These are phyloP conservation scores for Phalacrocorax aristotelis DNA, from an alignment of 2,113 vertebrate genomes.

Conservation along the genomic window DNA sequence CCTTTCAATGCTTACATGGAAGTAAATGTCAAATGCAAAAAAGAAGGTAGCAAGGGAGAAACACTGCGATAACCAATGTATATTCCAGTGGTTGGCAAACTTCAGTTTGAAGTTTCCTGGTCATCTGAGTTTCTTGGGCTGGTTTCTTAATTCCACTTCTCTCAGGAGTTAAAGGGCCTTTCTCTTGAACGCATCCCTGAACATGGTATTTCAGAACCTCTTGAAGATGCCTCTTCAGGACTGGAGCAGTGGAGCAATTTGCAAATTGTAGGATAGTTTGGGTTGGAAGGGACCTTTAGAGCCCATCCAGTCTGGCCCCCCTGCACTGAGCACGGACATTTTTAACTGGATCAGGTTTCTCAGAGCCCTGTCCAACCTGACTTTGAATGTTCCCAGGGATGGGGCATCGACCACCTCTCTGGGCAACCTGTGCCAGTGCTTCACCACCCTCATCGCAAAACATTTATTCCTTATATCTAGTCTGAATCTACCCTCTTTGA, in stretches of 20 bases:
- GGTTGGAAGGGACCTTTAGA: too few species aligned
- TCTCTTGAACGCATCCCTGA: neutral
- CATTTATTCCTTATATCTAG: too few species aligned
- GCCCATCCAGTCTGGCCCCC: too few species aligned
- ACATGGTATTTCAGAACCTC: neutral
- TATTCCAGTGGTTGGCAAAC: neutral
- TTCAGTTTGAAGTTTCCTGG: neutral
- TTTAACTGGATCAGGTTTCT: too few species aligned
- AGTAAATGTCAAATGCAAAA: neutral
- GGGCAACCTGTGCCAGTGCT: too few species aligned
- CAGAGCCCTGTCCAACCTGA: too few species aligned
- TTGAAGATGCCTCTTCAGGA: neutral
- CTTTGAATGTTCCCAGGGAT: too few species aligned
- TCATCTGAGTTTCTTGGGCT: neutral
- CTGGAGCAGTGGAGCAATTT: neutral
- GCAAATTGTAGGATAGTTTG: neutral
- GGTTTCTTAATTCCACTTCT: neutral
- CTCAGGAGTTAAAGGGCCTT: neutral
- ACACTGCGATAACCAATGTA: neutral
- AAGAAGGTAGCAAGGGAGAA: neutral
- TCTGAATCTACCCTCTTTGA: too few species aligned
- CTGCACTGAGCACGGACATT: too few species aligned
- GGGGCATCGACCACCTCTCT: too few species aligned
- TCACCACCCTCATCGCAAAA: too few species aligned
- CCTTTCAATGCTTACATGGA: neutral